phyloP scores from a whole-genome alignment of 1,140 invertebrate species.

The Drosophila neocordata region DNA sequence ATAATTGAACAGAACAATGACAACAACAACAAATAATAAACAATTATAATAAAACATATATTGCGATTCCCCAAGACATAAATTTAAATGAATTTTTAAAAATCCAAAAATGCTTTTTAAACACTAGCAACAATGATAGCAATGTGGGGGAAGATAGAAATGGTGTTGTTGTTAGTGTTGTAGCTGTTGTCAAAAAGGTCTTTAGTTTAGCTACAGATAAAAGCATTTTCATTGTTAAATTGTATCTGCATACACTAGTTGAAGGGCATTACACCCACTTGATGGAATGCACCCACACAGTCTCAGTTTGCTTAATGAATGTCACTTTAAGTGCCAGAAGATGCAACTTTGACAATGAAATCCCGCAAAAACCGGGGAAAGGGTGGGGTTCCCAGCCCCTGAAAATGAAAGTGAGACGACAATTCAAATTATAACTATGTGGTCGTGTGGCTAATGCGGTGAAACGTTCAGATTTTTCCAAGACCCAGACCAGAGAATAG shows the following conservation, averaged over 20 bases:
- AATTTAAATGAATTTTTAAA: constrained; percentile 70
- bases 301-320: constrained; percentile 9
- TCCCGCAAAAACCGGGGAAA: background rate
- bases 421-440: background rate
- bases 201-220: constrained; percentile 14
- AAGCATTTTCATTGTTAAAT: constrained; percentile 17
- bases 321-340: constrained; percentile 5
- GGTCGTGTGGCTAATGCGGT: constrained; percentile 4
- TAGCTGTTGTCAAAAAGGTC: background rate
- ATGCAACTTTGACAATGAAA: constrained; percentile 39
- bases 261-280: constrained; percentile 52
- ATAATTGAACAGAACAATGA: constrained; percentile 46
- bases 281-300: constrained; percentile 52
- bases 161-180: no score
- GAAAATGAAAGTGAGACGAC: constrained; percentile 63
- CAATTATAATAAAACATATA: constrained; percentile 63
- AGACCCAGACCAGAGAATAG: constrained; percentile 39
- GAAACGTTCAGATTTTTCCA: constrained; percentile 24
- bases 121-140: constrained; percentile 10
- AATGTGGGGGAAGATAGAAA: background rate
- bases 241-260: constrained; percentile 33
- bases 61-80: constrained; percentile 70
- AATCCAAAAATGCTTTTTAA: constrained; percentile 65
- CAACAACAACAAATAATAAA: constrained; percentile 26
- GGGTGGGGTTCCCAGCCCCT: no score